Evolutionary conservation across 2,888 invertebrate species (phyloP).

Genomic region (Craniophora ligustri): DNA sequence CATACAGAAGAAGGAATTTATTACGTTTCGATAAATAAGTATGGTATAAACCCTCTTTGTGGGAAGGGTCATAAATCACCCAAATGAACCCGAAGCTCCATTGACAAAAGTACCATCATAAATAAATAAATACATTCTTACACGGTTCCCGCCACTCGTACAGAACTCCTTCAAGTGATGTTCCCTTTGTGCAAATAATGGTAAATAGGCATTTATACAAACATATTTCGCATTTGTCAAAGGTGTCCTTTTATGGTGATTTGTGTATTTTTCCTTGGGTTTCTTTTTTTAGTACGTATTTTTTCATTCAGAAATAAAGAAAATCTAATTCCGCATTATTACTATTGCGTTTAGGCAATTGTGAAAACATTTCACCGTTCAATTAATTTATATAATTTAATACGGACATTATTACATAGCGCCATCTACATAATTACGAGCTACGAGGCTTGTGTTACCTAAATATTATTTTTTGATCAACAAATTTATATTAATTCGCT

Average conservation of each 20-base stretch:
- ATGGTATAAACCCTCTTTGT: slow-evolving; percentile 77
- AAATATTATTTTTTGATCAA: background rate
- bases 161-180: slow-evolving; percentile 65
- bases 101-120: slow-evolving; percentile 81
- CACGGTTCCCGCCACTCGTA: slow-evolving; percentile 61
- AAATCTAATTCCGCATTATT: no score
- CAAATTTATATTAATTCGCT: no score
- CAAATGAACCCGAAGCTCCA: slow-evolving; percentile 73
- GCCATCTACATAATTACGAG: no score
- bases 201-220: slow-evolving; percentile 61
- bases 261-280: slow-evolving; percentile 36
- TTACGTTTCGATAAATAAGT: slow-evolving; percentile 77
- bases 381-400: no score
- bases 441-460: background rate
- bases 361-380: no score
- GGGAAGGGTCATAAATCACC: slow-evolving; percentile 79
- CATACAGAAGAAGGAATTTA: slow-evolving; percentile 74
- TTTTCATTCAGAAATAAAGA: slow-evolving; percentile 1
- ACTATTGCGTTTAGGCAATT: no score
- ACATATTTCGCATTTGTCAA: slow-evolving; percentile 55
- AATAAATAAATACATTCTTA: slow-evolving; percentile 79
- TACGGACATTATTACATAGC: no score
- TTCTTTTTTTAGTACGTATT: slow-evolving; percentile 7
- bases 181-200: slow-evolving; percentile 66
- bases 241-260: slow-evolving; percentile 47